A percentile compares a stretch with the other conserved stretches of the same genome.
phyloP scores from a whole-genome alignment of 2,797 vertebrate genomes.

The Diplodus sargus region DNA sequence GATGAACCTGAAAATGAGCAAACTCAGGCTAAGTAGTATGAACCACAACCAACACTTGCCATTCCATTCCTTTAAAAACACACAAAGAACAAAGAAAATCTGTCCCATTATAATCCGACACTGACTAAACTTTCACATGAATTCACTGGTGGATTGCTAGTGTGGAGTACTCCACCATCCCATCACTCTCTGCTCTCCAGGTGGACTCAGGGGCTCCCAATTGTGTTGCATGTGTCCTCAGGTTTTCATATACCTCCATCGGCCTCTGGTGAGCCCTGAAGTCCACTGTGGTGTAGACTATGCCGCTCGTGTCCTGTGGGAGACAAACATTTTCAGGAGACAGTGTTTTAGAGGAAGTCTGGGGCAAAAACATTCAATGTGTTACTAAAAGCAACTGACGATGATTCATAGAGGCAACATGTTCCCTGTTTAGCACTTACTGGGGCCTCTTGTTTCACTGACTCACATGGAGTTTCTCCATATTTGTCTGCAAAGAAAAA shows the following conservation, averaged over 20 bases:
- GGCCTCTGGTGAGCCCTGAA: conserved; percentile 70
- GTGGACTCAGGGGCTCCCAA: neutral
- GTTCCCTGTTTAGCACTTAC: conserved; percentile 70
- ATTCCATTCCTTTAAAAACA: neutral
- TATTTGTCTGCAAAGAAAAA: conserved; percentile 67
- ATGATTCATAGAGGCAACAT: conserved; percentile 70
- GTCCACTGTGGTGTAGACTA: conserved; percentile 81
- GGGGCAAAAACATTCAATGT: conserved; percentile 17
- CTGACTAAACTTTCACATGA: neutral
- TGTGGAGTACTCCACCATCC: conserved; percentile 81
- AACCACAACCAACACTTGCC: neutral
- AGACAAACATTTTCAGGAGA: conserved; percentile 40
- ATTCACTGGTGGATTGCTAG: conserved; percentile 65
- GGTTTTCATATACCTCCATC: conserved; percentile 74
- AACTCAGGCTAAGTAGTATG: neutral
- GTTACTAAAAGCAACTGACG: conserved; percentile 54
- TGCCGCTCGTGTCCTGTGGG: conserved; percentile 64
- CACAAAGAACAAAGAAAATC: neutral
- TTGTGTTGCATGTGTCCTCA: conserved; percentile 43
- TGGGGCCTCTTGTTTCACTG: conserved; percentile 55
- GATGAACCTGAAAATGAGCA: no score
- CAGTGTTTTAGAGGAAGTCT: conserved; percentile 43
- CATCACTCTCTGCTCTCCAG: conserved; percentile 39
- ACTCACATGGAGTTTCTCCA: conserved; percentile 64
- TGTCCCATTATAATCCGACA: neutral